phyloP scores from a whole-genome alignment of 2,888 invertebrate genomes.

The Achlya flavicornis region DNA sequence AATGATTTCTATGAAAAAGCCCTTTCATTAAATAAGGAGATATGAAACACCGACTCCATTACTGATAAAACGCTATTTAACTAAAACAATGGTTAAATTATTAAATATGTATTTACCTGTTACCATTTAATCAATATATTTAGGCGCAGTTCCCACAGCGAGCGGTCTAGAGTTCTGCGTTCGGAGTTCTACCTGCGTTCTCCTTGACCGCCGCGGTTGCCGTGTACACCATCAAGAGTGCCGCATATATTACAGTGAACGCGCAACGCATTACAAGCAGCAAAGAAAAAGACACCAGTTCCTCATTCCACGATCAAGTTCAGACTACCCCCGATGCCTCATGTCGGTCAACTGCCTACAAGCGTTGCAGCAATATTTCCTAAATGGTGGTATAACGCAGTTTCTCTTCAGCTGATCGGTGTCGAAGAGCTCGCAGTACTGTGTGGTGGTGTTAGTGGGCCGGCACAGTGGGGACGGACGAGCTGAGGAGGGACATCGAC shows the following conservation, averaged over 20 bases:
- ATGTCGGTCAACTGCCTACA: constrained; percentile 58
- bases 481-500: constrained; percentile 45
- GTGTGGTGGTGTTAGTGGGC: constrained; percentile 67
- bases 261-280: neutral
- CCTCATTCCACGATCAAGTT: neutral
- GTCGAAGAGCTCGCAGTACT: constrained; percentile 77
- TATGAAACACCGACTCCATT: neutral
- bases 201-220: too few species aligned
- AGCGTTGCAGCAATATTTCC: constrained; percentile 84
- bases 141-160: too few species aligned
- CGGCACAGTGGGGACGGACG: constrained; percentile 50
- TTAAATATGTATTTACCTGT: too few species aligned
- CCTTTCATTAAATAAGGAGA: neutral
- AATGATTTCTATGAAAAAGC: neutral
- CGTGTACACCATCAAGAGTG: too few species aligned
- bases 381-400: constrained; percentile 83
- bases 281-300: neutral
- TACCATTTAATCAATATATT: too few species aligned
- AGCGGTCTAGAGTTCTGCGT: too few species aligned
- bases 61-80: too few species aligned
- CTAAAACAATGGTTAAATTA: too few species aligned
- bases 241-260: too few species aligned
- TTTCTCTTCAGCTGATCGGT: constrained; percentile 71
- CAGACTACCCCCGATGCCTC: constrained; percentile 20
- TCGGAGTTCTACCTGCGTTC: too few species aligned